Base-by-base conservation (phyloP, 92 coral and sea anemone genomes). In the Ricordea florida region DNA sequence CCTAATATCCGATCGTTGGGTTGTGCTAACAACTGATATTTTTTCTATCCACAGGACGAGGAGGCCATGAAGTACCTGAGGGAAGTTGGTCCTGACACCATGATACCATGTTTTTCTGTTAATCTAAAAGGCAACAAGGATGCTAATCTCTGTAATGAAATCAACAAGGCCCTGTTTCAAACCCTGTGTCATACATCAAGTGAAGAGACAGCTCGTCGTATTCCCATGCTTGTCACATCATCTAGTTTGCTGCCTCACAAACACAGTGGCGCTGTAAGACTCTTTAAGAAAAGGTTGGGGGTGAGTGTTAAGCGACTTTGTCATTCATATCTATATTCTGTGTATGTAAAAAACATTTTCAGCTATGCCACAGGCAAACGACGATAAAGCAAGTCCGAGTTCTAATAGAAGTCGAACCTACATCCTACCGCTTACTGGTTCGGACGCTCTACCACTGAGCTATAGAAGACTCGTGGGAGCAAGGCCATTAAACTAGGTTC, bases 1-100 rank as follows among this genome's bases (percentile, higher is more conserved):
- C 4, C 23, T 23, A 21, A 0, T 24, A 15, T 44, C 50, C 6
- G n/a, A 48, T 20, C 1, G n/a, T 21, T 6, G 8, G 21, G 10
- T 21, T 48, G 25, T 23, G 23, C 4, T 20, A 21, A 48, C 4
- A 6, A 48, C n/a, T 48, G 10, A 21, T 29, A 6, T 5, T 57
- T 30, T 14, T 15, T 29, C 15, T 57, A n/a, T 53, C n/a, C 11
- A 27, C 48, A 88, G 93, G 84, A 78, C 66, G 52, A 47, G 20
- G 85, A 72, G 20, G 85, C 93, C 4, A 72, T 78, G 86, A 26
- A 5, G 0, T 76, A 82, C 57, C 77, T 88, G 52, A 44, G 26
- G 32, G 78, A 77, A 52, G 80, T 83, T 8, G 93, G 93, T 11
- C 86, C 93, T 2, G 93, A 88, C 76, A 79, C 86, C 0, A 38